These are phyloP conservation scores for Oryctes rhinoceros DNA, from an alignment of 1,140 invertebrate species.

Conservation along the genomic window DNA sequence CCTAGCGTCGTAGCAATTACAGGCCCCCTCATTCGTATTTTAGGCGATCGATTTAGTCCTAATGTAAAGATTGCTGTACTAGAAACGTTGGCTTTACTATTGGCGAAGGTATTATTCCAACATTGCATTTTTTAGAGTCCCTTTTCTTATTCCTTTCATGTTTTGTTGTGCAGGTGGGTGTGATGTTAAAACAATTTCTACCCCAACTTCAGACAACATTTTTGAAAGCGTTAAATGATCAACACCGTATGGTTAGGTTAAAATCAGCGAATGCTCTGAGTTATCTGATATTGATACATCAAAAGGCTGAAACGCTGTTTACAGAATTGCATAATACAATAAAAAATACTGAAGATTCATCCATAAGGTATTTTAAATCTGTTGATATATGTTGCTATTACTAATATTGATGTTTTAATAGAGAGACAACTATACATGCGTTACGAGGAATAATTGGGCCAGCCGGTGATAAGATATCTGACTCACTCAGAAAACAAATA, in stretches of 20 bases:
- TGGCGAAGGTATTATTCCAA: constrained; percentile 77
- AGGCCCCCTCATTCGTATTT: constrained; percentile 95
- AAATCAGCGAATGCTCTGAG: constrained; percentile 89
- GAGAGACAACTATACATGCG: constrained; percentile 92
- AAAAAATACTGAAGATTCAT: constrained; percentile 83
- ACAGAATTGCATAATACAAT: constrained; percentile 88
- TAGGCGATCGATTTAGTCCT: constrained; percentile 93
- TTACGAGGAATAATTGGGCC: constrained; percentile 82
- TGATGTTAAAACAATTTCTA: constrained; percentile 95
- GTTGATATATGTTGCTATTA: too few relatives aligned
- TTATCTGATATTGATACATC: constrained; percentile 90
- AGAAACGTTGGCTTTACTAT: constrained; percentile 89
- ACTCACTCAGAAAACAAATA: constrained; percentile 79
- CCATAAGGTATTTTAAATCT: constrained; percentile 69
- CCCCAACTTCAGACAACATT: constrained; percentile 72
- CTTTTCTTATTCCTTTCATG: not conserved
- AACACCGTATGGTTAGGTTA: constrained; percentile 85
- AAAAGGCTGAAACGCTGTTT: constrained; percentile 87
- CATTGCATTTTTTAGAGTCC: not conserved
- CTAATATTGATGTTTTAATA: constrained; percentile 52
- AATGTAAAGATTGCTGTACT: constrained; percentile 96
- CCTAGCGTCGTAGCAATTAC: constrained; percentile 97
- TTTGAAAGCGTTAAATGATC: constrained; percentile 90
- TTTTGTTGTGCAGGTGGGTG: constrained; percentile 72
- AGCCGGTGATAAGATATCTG: constrained; percentile 90